phyloP scores from a whole-genome alignment of 2,888 invertebrate species.

The Diploptera punctata region DNA sequence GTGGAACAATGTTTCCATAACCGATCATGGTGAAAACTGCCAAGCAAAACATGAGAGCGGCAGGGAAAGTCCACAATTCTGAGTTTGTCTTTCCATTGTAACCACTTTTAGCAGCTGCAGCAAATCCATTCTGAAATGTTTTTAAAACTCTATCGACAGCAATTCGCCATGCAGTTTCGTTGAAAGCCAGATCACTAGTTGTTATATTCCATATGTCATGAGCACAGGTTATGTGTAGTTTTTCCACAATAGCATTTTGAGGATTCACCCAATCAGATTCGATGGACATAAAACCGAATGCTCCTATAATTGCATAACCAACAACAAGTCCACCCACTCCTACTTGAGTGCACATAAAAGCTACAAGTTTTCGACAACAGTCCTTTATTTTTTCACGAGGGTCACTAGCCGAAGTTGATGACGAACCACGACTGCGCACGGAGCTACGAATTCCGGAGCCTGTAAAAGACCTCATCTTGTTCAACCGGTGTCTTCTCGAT shows the following conservation, averaged over 20 bases:
- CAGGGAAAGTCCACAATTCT: slow-evolving; percentile 86
- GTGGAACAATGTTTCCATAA: slow-evolving; percentile 86
- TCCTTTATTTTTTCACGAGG: slow-evolving; percentile 81
- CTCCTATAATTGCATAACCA: slow-evolving; percentile 85
- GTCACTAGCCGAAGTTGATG: slow-evolving; percentile 68
- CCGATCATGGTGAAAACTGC: slow-evolving; percentile 94
- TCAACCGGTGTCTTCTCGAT: neutral
- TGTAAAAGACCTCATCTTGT: slow-evolving; percentile 8
- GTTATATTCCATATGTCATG: slow-evolving; percentile 74
- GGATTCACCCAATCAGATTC: slow-evolving; percentile 63
- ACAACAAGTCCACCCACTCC: slow-evolving; percentile 89
- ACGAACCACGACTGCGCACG: slow-evolving; percentile 64
- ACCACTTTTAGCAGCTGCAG: slow-evolving; percentile 67
- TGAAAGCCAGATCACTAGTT: slow-evolving; percentile 68
- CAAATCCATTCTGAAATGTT: slow-evolving; percentile 72
- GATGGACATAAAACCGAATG: slow-evolving; percentile 79
- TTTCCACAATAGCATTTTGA: slow-evolving; percentile 57
- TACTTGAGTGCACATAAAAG: slow-evolving; percentile 92
- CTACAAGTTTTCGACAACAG: slow-evolving; percentile 83
- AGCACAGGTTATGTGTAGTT: slow-evolving; percentile 61
- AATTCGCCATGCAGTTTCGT: slow-evolving; percentile 67
- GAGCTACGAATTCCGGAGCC: slow-evolving; percentile 58
- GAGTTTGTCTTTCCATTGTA: slow-evolving; percentile 73
- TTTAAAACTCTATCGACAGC: slow-evolving; percentile 67
- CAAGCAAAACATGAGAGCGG: slow-evolving; percentile 86